A percentile compares a stretch with the other conserved stretches of the same genome.
Evolutionary conservation across 2,113 vertebrate genomes (phyloP).

Genomic region (Diadophis punctatus): DNA sequence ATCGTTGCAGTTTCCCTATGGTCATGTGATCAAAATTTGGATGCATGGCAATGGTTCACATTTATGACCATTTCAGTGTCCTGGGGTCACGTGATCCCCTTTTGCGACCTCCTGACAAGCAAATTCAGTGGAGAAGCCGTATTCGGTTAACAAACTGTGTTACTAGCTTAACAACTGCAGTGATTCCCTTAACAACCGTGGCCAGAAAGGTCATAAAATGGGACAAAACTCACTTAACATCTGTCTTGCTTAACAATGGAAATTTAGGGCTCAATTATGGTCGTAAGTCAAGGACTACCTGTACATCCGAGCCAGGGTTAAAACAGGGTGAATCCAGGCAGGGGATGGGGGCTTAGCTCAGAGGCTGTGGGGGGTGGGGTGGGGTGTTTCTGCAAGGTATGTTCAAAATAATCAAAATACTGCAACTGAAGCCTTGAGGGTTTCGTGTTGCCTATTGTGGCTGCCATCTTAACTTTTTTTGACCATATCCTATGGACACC

Average conservation of each 20-base stretch:
- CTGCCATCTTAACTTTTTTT: neutral
- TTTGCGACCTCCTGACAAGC: too few relatives aligned
- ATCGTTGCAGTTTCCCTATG: rapidly evolving
- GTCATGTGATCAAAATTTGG: neutral
- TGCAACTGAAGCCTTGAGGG: rapidly evolving
- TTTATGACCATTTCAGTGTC: neutral
- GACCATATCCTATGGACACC: neutral
- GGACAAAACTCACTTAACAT: too few relatives aligned
- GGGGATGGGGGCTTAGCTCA: neutral
- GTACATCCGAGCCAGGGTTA: neutral
- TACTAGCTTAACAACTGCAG: too few relatives aligned
- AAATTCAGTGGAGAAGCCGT: too few relatives aligned
- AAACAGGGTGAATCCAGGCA: neutral
- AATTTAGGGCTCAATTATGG: too few relatives aligned
- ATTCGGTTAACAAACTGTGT: too few relatives aligned
- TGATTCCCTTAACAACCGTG: too few relatives aligned
- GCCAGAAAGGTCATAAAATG: too few relatives aligned
- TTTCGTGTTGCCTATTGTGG: neutral
- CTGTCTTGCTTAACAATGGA: too few relatives aligned
- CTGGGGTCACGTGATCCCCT: neutral
- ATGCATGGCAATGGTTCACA: rapidly evolving
- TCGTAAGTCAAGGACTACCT: too few relatives aligned
- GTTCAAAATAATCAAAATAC: neutral
- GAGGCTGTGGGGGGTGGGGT: too few relatives aligned
- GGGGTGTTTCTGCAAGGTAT: neutral